Conservation (phyloP, 2,113 vertebrate genomes). For the Paradoxurus hermaphroditus region DNA sequence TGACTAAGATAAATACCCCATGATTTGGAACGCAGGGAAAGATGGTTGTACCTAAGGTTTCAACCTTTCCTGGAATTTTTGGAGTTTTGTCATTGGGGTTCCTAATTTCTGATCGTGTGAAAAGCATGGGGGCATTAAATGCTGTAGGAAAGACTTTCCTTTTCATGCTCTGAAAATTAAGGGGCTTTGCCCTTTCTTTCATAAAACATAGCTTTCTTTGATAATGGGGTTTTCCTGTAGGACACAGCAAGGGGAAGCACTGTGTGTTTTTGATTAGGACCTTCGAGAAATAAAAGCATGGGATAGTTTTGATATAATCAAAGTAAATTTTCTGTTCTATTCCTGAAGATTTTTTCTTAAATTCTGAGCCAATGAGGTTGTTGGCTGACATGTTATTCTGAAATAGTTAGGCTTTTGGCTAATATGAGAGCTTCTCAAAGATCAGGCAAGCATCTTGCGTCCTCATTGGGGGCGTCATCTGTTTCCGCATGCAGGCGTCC, state of each 20-base stretch:
- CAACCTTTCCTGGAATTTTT: neutral
- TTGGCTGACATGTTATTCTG: neutral
- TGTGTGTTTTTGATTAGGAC: slow-evolving; percentile 60
- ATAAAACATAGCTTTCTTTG: slow-evolving; percentile 64
- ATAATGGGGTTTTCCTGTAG: slow-evolving; percentile 73
- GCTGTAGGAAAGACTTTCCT: neutral
- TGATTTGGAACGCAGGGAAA: neutral
- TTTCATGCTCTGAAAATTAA: slow-evolving; percentile 52
- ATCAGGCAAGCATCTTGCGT: neutral
- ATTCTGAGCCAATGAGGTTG: neutral
- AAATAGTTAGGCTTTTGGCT: neutral
- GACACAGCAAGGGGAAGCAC: slow-evolving; percentile 66
- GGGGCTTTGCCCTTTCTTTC: slow-evolving; percentile 69
- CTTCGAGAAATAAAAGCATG: slow-evolving; percentile 64
- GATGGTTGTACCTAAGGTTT: neutral
- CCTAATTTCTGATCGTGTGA: neutral
- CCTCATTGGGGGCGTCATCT: rapidly evolving
- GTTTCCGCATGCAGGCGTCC: neutral
- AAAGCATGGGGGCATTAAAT: neutral
- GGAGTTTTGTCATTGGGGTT: slow-evolving; percentile 2
- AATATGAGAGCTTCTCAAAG: neutral
- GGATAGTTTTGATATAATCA: neutral
- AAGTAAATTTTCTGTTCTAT: neutral
- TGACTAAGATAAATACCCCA: neutral
- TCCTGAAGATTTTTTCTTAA: neutral